Percentiles rank a stretch among this genome's conserved stretches.
These are phyloP conservation scores for Drusus annulatus DNA, from an alignment of 1,140 invertebrate genomes.

Conservation along the genomic window DNA sequence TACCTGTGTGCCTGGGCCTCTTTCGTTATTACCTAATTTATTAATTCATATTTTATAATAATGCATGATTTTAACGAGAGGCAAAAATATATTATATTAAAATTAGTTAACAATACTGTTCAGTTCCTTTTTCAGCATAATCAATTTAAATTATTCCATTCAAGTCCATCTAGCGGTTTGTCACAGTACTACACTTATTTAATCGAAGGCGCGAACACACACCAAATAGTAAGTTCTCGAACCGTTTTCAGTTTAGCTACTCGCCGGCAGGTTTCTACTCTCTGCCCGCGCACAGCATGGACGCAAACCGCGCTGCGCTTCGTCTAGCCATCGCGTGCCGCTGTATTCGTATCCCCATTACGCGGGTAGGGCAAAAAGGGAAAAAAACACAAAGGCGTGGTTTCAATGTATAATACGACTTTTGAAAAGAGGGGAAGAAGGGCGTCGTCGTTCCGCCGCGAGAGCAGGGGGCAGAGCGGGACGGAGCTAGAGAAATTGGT, in stretches of 20 bases:
- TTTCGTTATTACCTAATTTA: too few relatives aligned
- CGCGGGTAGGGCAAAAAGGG: slow-evolving; percentile 30
- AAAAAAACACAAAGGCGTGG: slow-evolving; percentile 58
- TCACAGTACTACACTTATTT: not conserved
- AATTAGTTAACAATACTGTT: too few relatives aligned
- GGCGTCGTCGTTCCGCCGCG: slow-evolving; percentile 51
- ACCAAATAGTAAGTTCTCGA: not conserved
- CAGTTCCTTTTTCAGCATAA: too few relatives aligned
- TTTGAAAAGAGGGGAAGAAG: slow-evolving; percentile 57
- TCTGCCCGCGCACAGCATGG: not conserved
- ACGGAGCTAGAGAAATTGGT: slow-evolving; percentile 45
- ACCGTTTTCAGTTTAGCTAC: slow-evolving; percentile 41
- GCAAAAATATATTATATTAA: too few relatives aligned
- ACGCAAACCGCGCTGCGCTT: slow-evolving; percentile 24
- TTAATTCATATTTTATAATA: too few relatives aligned
- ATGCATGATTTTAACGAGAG: too few relatives aligned
- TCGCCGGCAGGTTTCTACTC: slow-evolving; percentile 38
- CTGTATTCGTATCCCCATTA: slow-evolving; percentile 42
- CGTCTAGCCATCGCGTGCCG: slow-evolving; percentile 24
- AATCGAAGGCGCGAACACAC: not conserved
- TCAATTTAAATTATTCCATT: not conserved
- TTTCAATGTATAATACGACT: slow-evolving; percentile 52
- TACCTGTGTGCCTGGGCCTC: too few relatives aligned
- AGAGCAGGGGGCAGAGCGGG: slow-evolving; percentile 40
- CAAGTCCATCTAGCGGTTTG: slow-evolving; percentile 3